These are phyloP conservation scores for Leucophora obtusa DNA, from an alignment of 2,888 invertebrate species.

Conservation along the genomic window DNA sequence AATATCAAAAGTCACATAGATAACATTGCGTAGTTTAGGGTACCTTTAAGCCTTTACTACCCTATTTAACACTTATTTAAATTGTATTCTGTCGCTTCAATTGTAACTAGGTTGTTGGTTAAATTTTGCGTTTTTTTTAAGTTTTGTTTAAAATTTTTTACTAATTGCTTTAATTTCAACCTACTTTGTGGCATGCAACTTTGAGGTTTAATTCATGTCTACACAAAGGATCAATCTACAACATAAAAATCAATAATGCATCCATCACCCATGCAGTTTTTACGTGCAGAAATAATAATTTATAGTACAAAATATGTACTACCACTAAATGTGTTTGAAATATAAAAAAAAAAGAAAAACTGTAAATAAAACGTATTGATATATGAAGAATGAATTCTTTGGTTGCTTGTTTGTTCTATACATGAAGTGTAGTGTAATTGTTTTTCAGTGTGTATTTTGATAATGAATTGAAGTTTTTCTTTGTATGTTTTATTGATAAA, in stretches of 20 bases:
- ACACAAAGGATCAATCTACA: constrained; percentile 36
- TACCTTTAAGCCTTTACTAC: too few relatives aligned
- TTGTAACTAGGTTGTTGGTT: not conserved
- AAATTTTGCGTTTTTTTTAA: not conserved
- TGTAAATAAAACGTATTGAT: not conserved
- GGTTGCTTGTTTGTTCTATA: not conserved
- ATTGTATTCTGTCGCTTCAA: not conserved
- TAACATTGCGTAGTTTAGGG: too few relatives aligned
- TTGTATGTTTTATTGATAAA: constrained; percentile 23
- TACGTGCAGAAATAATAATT: not conserved
- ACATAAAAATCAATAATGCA: constrained; percentile 27
- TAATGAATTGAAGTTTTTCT: constrained; percentile 2
- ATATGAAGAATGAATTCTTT: not conserved
- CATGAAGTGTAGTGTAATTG: constrained; percentile 6
- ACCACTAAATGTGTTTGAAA: constrained; percentile 1
- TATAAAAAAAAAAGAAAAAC: not conserved
- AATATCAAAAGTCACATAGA: too few relatives aligned
- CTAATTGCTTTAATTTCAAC: constrained; percentile 39
- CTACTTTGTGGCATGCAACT: constrained; percentile 31
- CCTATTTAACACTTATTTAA: not conserved
- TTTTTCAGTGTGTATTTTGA: constrained; percentile 11
- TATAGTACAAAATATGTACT: not conserved
- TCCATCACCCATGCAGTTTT: constrained; percentile 41
- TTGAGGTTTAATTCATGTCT: not conserved
- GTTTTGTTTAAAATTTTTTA: constrained; percentile 9